These are phyloP conservation scores for Neopipo cinnamomea DNA, from an alignment of 2,113 vertebrate genomes.

Conservation along the genomic window DNA sequence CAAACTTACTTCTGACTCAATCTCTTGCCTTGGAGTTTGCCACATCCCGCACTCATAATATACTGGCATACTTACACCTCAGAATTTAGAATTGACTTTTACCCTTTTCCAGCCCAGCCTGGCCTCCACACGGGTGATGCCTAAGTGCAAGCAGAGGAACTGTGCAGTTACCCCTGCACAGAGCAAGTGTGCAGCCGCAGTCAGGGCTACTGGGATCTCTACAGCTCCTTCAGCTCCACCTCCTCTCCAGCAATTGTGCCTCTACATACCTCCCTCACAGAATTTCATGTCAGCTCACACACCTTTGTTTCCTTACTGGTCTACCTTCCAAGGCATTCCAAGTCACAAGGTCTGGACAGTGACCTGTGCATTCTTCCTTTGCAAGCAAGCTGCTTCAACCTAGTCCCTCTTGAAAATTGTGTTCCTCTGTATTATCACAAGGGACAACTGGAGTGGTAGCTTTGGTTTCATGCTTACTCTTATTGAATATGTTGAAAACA, in stretches of 20 bases:
- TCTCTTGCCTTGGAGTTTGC: background rate
- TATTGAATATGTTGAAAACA: background rate
- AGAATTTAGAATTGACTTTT: background rate
- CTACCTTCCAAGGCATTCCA: background rate
- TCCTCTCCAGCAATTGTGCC: background rate
- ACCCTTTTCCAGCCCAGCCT: background rate
- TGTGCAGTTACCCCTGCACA: rapidly evolving
- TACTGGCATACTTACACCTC: background rate
- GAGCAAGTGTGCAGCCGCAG: background rate
- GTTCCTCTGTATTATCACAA: background rate
- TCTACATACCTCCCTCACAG: background rate
- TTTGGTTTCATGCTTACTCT: background rate
- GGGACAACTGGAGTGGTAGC: background rate
- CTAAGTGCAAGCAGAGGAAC: background rate
- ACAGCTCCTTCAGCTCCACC: background rate
- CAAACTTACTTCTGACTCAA: background rate
- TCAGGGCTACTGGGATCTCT: background rate
- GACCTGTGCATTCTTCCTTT: background rate
- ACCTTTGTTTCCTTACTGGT: background rate
- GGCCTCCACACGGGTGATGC: background rate
- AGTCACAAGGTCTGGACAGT: background rate
- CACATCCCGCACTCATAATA: background rate
- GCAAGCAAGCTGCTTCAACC: background rate
- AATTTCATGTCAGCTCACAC: background rate
- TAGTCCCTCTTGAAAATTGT: background rate